Percentiles rank a stretch among this genome's conserved stretches.
Conservation (phyloP, 2,797 vertebrate species). For the Melanotaenia pygmaea region DNA sequence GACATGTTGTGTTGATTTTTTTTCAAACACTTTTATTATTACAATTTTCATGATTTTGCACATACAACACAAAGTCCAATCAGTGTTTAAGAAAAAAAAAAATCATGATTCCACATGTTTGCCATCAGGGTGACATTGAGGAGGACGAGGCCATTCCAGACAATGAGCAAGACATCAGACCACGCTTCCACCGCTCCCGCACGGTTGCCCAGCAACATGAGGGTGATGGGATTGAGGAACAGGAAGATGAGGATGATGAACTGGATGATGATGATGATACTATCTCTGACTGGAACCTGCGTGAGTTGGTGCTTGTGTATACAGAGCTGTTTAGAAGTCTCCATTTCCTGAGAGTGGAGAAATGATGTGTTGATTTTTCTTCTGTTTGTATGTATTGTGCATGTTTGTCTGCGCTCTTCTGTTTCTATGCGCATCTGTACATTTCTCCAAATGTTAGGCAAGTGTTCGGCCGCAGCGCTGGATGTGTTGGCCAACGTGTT, state of each 20-base stretch:
- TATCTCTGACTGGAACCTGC: slow-evolving; percentile 97
- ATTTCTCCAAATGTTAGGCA: slow-evolving; percentile 79
- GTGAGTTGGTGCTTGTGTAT: slow-evolving; percentile 77
- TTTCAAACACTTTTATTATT: not conserved
- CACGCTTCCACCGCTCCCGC: slow-evolving; percentile 94
- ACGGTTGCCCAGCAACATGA: slow-evolving; percentile 96
- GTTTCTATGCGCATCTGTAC: slow-evolving; percentile 39
- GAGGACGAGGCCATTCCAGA: slow-evolving; percentile 96
- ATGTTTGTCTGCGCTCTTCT: slow-evolving; percentile 43
- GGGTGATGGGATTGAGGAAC: slow-evolving; percentile 74
- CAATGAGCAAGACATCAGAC: slow-evolving; percentile 95
- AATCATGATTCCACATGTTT: not conserved
- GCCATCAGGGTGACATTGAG: slow-evolving; percentile 91
- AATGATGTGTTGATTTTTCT: slow-evolving; percentile 14
- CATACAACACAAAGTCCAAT: not conserved
- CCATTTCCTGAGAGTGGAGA: not conserved
- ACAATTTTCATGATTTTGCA: not conserved
- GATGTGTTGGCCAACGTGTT: slow-evolving; percentile 96
- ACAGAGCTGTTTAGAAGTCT: slow-evolving; percentile 13
- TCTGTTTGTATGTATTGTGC: slow-evolving; percentile 40
- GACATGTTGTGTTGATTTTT: not conserved
- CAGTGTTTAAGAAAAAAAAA: not conserved
- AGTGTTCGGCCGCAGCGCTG: slow-evolving; percentile 95
- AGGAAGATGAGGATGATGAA: not conserved
- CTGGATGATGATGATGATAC: slow-evolving; percentile 85